Base-by-base conservation (phyloP, 2,888 invertebrate genomes). In the Nowickia ferox region DNA sequence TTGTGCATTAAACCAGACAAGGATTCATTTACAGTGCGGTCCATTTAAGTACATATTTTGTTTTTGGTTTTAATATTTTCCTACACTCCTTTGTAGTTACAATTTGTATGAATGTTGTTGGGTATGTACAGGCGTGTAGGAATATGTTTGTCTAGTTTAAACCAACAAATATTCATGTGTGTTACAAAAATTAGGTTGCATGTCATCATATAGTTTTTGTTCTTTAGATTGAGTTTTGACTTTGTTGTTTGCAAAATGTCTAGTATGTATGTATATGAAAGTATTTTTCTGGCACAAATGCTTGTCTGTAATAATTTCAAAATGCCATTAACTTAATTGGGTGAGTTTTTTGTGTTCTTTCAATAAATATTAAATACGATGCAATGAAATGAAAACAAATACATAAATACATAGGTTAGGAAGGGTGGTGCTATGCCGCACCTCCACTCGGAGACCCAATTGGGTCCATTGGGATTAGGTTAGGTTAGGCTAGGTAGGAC, bases 321-420 rank as follows among this genome's bases (percentile, higher is more conserved):
- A 84, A 84, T 17, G 76, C 76, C 61, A 80, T 84, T 84, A 66
- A 72, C 66, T 68, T 84, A 80, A 80, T 84, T 76, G 80, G 71
- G 11, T 51, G 65, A 44, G 40, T 76, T 8, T 66, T 19, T 55
- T 79, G 11, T 80, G 65, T 30, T 30, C 42, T 71, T 59, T 44
- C 53, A 71, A 61, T 76, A 40, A 55, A 63, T 51, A 46, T 61
- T 17, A 17, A 61, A 46, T 42, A 53, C 3, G 61, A 53, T 53
- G 61, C 55, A 78, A 53, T 44, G 13, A 61, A 15, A 44, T 53
- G 42, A 42, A 65, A 38, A 30, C 15, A 38, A 72, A 72, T 19
- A 53, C 51, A 6, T 6, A 4, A 3, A 30, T 30, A 22, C 22
- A 22, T 30, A n/a, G n/a, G n/a, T n/a, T n/a, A n/a, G n/a, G n/a